Evolutionary conservation across 2,797 vertebrate genomes (phyloP).

Genomic region (Lophotriccus pileatus): DNA sequence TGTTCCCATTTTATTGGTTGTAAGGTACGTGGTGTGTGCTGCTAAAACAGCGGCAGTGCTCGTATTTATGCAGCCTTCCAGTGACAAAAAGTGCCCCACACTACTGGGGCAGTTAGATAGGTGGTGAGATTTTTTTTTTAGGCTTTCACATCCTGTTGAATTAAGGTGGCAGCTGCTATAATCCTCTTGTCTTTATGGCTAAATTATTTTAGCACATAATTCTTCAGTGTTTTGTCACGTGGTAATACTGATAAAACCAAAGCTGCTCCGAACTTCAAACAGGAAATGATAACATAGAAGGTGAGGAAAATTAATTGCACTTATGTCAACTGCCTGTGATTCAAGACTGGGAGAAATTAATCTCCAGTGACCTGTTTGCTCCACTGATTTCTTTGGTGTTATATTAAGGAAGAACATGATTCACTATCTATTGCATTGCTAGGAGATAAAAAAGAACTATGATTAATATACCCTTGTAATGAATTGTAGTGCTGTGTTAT

Average conservation of each 20-base stretch:
- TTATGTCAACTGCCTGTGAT: not conserved
- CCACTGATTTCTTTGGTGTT: not conserved
- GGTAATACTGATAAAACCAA: not conserved
- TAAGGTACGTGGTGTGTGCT: not conserved
- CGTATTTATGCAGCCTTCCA: not conserved
- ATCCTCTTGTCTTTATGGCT: not conserved
- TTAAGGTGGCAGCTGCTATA: not conserved
- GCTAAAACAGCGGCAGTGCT: not conserved
- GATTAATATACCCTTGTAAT: not conserved
- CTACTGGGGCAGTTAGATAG: not conserved
- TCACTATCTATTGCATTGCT: not conserved
- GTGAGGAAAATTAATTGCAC: slow-evolving; percentile 4
- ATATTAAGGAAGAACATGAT: not conserved
- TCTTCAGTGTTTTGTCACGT: not conserved
- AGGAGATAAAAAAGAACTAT: not conserved
- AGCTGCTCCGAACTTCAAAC: not conserved
- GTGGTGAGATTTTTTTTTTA: not conserved
- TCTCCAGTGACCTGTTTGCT: not conserved
- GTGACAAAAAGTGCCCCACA: not conserved
- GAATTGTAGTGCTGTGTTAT: not conserved
- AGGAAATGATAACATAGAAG: not conserved
- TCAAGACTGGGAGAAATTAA: not conserved
- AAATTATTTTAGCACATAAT: not conserved
- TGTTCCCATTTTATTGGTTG: not conserved
- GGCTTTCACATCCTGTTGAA: not conserved